Evolutionary conservation across 2,888 invertebrate species (phyloP).

Genomic region (Drosophila pseudotakahashii): DNA sequence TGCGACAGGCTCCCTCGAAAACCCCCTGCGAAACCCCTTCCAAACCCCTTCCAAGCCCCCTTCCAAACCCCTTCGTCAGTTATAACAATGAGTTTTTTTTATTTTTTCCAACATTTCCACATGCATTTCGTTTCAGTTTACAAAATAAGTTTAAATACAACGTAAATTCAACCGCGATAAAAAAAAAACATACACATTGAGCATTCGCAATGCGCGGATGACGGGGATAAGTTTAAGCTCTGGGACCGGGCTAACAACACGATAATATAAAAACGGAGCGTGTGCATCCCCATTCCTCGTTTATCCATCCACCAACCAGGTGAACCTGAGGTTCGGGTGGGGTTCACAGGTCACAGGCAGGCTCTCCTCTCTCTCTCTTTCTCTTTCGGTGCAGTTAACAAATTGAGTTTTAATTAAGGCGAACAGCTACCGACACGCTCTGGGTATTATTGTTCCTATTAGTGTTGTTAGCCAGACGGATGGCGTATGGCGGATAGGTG

Average conservation of each 20-base stretch:
- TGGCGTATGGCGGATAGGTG: not conserved
- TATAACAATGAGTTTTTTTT: constrained; percentile 40
- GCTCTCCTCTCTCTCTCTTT: not conserved
- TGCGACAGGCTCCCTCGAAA: constrained; percentile 1
- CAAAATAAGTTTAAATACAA: constrained; percentile 69
- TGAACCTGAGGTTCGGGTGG: not conserved
- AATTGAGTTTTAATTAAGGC: constrained; percentile 51
- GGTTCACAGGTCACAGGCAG: constrained; percentile 2
- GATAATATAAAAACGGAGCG: constrained; percentile 13
- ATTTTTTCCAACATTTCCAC: constrained; percentile 73
- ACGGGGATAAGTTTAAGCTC: constrained; percentile 2
- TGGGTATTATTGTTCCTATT: constrained; percentile 46
- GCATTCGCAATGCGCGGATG: not conserved
- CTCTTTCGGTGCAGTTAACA: constrained; percentile 27
- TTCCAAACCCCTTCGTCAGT: constrained; percentile 6
- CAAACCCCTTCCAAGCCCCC: not conserved
- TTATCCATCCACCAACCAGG: not conserved
- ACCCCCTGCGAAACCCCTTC: not conserved
- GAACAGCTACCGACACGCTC: constrained; percentile 40
- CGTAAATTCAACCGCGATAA: constrained; percentile 75
- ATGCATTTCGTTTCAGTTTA: constrained; percentile 74
- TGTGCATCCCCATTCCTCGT: not conserved
- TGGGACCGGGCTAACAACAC: constrained; percentile 1
- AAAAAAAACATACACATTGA: constrained; percentile 37
- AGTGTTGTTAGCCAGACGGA: constrained; percentile 18